Evolutionary conservation across 2,113 vertebrate species (phyloP).

Genomic region (Montifringilla adamsi): DNA sequence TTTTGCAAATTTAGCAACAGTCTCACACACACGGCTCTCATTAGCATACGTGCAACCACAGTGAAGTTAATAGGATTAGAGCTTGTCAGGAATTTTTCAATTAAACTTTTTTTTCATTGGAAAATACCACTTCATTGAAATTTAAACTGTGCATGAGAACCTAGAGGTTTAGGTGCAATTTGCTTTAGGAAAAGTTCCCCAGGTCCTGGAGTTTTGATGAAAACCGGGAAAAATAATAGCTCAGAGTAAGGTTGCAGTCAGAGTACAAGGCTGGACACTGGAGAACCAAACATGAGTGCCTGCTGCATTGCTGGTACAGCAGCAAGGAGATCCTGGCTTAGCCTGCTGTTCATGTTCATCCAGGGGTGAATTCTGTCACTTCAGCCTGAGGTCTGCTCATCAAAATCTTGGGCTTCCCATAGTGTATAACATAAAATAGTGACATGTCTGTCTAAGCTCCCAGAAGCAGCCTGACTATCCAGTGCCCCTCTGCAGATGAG

Average conservation of each 20-base stretch:
- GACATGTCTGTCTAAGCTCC: background rate
- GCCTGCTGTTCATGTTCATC: background rate
- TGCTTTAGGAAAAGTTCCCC: conserved; percentile 21
- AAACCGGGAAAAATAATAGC: background rate
- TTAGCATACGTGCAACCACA: conserved; percentile 53
- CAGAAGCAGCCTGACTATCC: background rate
- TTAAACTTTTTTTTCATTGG: conserved; percentile 45
- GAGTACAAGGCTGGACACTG: background rate
- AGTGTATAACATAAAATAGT: background rate
- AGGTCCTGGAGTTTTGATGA: conserved; percentile 40
- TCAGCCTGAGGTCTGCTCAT: background rate
- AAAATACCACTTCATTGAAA: conserved; percentile 61
- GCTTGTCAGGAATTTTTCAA: conserved; percentile 70
- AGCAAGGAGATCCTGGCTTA: background rate
- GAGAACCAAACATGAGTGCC: background rate
- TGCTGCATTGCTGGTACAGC: background rate
- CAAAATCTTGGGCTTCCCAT: background rate
- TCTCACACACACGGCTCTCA: conserved; percentile 59
- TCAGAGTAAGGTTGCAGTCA: background rate
- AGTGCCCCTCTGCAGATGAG: background rate
- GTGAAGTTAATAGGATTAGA: conserved; percentile 66
- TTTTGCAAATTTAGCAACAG: conserved; percentile 65
- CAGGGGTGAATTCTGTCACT: background rate
- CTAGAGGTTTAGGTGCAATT: background rate
- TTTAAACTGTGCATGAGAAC: conserved; percentile 47